Evolutionary conservation across 2,888 invertebrate genomes (phyloP).

Genomic region (Platypus cylindrus): DNA sequence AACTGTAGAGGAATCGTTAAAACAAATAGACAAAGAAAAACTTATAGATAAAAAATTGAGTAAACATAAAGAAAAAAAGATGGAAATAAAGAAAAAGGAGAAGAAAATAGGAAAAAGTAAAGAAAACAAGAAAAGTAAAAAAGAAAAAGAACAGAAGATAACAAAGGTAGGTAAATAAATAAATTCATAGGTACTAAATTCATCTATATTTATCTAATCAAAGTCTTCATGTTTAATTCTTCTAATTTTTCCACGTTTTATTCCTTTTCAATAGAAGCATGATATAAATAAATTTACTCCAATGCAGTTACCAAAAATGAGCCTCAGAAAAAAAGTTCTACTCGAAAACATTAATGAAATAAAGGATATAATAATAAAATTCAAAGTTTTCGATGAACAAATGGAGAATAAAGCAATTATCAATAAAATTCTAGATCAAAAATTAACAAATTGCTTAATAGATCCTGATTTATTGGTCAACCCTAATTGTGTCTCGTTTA

Average conservation of each 20-base stretch:
- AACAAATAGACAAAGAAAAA: constrained; percentile 4
- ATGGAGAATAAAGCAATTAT: constrained; percentile 17
- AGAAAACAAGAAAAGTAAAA: constrained; percentile 2
- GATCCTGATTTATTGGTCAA: constrained; percentile 13
- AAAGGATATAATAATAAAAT: constrained; percentile 15
- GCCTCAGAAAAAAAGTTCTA: constrained; percentile 13
- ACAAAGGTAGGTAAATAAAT: constrained; percentile 8
- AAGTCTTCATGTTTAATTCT: too few species aligned
- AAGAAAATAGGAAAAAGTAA: too few species aligned
- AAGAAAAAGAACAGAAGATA: constrained; percentile 10
- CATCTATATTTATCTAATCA: too few species aligned
- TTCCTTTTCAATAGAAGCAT: too few species aligned
- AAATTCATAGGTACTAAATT: too few species aligned
- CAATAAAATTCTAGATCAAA: too few species aligned
- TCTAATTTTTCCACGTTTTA: too few species aligned
- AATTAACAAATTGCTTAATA: neutral
- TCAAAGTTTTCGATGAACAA: constrained; percentile 15
- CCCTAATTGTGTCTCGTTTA: constrained; percentile 14
- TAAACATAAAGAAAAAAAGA: constrained; percentile 7
- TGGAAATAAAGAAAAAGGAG: constrained; percentile 8
- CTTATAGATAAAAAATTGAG: constrained; percentile 2
- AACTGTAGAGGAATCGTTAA: constrained; percentile 1
- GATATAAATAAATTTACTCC: too few species aligned
- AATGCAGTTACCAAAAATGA: constrained; percentile 14
- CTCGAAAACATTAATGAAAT: constrained; percentile 13